These are phyloP conservation scores for Synergus itoensis DNA, from an alignment of 2,888 invertebrate species.

Conservation along the genomic window DNA sequence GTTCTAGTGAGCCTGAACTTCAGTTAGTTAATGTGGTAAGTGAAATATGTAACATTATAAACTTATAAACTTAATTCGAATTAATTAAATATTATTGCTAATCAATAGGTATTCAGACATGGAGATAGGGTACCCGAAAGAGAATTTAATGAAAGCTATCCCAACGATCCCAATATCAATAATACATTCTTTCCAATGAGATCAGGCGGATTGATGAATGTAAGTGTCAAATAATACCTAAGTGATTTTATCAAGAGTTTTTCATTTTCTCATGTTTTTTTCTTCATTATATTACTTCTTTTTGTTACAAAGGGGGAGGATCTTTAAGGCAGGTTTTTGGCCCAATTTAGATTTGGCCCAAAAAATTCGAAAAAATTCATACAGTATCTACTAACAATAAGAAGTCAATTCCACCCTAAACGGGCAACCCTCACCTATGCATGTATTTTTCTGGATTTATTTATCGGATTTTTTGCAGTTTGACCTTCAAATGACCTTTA, in stretches of 20 bases:
- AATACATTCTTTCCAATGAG: constrained; percentile 56
- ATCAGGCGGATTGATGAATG: constrained; percentile 59
- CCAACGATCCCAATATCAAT: constrained; percentile 55
- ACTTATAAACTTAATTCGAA: neutral
- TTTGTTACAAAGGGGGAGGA: too few species aligned
- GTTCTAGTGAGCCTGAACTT: constrained; percentile 12
- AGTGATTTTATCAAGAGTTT: neutral
- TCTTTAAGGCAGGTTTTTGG: too few species aligned
- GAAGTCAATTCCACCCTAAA: too few species aligned
- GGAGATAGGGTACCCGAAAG: constrained; percentile 58
- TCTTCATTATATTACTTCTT: too few species aligned
- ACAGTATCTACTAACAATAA: too few species aligned
- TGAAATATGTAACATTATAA: neutral
- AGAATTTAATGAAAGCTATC: constrained; percentile 51
- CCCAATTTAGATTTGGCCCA: too few species aligned
- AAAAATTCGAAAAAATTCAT: too few species aligned
- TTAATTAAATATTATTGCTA: neutral
- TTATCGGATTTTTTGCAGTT: too few species aligned
- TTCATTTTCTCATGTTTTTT: too few species aligned
- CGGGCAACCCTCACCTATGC: too few species aligned
- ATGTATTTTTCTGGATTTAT: too few species aligned
- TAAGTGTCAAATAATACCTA: constrained; percentile 47
- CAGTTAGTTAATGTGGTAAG: constrained; percentile 23
- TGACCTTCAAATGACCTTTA: too few species aligned
- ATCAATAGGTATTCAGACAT: constrained; percentile 59